phyloP scores from a whole-genome alignment of 2,888 invertebrate genomes.

The Agrochola litura region DNA sequence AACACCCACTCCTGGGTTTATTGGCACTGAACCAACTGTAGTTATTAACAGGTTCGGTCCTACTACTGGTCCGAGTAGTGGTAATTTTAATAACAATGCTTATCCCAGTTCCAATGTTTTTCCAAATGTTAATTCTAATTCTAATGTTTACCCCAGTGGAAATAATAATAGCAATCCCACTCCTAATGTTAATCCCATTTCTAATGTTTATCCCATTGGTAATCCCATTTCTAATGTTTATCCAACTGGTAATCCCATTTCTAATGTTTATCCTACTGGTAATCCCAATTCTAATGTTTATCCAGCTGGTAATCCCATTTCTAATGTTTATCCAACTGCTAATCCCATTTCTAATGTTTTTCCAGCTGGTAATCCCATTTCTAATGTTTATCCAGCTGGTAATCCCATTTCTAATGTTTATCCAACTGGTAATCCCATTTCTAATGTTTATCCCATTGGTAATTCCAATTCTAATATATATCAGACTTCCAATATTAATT shows the following conservation, averaged over 20 bases:
- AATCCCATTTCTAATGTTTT: not conserved
- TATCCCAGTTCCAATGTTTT: too few species aligned
- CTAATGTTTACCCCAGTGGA: not conserved
- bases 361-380: not conserved
- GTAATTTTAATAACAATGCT: not conserved
- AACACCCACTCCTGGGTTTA: constrained; percentile 4
- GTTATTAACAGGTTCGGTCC: not conserved
- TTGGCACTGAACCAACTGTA: not conserved
- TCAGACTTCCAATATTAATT: constrained; percentile 19
- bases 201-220: too few species aligned
- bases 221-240: too few species aligned
- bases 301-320: not conserved
- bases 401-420: not conserved
- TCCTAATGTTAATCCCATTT: not conserved
- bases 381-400: not conserved
- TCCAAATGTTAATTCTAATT: too few species aligned
- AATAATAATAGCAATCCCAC: not conserved
- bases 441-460: constrained; percentile 2
- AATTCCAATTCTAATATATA: not conserved
- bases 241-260: not conserved
- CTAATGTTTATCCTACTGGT: too few species aligned
- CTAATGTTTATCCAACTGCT: not conserved
- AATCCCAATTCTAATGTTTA: not conserved
- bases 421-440: not conserved
- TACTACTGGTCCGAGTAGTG: not conserved